Conservation (phyloP, 2,888 invertebrate genomes). For the Lepeophtheirus nordmannii region DNA sequence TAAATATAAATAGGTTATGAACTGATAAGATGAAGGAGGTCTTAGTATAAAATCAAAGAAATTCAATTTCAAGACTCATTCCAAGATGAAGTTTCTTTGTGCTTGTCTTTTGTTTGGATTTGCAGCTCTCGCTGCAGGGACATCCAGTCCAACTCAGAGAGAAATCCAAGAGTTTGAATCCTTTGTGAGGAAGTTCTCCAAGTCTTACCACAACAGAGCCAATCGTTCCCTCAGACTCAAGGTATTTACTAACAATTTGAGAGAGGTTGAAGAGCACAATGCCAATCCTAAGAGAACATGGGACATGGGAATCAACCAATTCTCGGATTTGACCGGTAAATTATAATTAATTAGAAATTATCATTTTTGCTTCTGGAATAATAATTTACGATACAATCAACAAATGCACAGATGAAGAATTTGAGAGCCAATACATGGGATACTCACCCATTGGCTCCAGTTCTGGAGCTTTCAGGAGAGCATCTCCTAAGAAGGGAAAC, state of each 20-base stretch:
- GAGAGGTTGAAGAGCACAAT: slow-evolving; percentile 18
- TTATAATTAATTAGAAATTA: no score
- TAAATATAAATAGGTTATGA: no score
- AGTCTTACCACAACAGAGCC: slow-evolving; percentile 1
- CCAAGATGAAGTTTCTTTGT: no score
- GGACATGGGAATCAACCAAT: slow-evolving; percentile 7
- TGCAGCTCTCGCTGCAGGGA: no score
- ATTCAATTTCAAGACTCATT: no score
- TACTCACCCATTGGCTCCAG: background rate
- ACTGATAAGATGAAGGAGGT: no score
- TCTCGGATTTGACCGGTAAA: slow-evolving; percentile 19
- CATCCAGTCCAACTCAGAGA: no score
- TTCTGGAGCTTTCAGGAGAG: background rate
- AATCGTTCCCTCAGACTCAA: background rate
- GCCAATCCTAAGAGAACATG: background rate
- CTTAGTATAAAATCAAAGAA: no score
- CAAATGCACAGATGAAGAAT: background rate
- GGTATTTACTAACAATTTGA: slow-evolving; percentile 9
- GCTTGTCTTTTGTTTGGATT: no score
- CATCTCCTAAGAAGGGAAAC: background rate
- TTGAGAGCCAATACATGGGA: background rate
- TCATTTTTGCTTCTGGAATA: no score
- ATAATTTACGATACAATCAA: background rate
- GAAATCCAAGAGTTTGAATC: background rate
- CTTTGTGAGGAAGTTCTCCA: slow-evolving; percentile 5